Conservation (phyloP, 1,140 invertebrate genomes). For the Plutomurus gul region DNA sequence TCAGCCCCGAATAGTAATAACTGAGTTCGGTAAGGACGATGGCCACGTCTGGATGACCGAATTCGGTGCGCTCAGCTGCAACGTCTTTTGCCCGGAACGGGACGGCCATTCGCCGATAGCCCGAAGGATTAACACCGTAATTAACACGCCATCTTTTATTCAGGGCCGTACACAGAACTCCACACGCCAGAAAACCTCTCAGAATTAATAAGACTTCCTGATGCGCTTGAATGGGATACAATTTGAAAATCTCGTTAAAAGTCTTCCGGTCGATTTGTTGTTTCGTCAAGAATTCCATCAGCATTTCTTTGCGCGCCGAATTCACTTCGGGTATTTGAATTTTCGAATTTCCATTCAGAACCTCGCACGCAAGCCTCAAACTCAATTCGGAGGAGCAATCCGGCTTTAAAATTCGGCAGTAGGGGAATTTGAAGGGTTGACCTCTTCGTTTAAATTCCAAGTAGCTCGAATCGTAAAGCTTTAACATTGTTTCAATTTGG, state of each 20-base stretch:
- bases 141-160: slow-evolving; percentile 51
- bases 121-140: slow-evolving; percentile 44
- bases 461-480: not conserved
- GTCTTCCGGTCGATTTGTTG: not conserved
- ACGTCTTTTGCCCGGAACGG: slow-evolving; percentile 52
- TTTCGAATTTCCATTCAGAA: slow-evolving; percentile 15
- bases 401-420: slow-evolving; percentile 1
- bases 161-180: slow-evolving; percentile 35
- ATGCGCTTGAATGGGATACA: not conserved
- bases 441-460: slow-evolving; percentile 11
- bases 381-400: not conserved
- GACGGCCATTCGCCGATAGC: slow-evolving; percentile 44
- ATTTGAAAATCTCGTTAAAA: slow-evolving; percentile 3
- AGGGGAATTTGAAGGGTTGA: not conserved
- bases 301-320: not conserved
- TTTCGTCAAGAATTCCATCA: slow-evolving; percentile 17
- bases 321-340: slow-evolving; percentile 16
- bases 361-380: not conserved
- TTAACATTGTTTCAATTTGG: not conserved
- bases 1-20: slow-evolving; percentile 50
- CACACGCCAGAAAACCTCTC: slow-evolving; percentile 45
- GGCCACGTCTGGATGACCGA: slow-evolving; percentile 52
- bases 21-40: slow-evolving; percentile 45
- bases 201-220: slow-evolving; percentile 39
- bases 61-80: slow-evolving; percentile 50